phyloP scores from a whole-genome alignment of 2,113 vertebrate species.

The Petroica traversi region DNA sequence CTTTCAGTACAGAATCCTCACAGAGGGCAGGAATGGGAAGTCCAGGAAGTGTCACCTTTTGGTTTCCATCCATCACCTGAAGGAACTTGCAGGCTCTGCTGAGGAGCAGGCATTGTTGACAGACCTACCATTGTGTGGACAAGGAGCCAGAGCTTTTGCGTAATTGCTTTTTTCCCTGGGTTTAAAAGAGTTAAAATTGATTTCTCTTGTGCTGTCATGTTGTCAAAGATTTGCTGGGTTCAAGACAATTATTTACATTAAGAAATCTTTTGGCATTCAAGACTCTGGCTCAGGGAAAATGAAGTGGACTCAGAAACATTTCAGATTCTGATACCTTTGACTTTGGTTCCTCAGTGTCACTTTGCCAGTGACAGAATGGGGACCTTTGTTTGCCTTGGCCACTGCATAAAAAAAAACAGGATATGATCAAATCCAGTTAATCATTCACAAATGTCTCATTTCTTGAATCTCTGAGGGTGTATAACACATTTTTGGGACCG shows the following conservation, averaged over 20 bases:
- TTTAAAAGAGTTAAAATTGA: neutral
- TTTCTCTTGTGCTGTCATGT: neutral
- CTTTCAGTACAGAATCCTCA: neutral
- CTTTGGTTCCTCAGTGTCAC: neutral
- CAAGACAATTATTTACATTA: neutral
- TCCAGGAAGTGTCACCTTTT: neutral
- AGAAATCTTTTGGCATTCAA: neutral
- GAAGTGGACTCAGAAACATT: neutral
- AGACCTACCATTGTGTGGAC: neutral
- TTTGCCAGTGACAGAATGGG: slow-evolving; percentile 21
- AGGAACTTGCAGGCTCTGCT: neutral
- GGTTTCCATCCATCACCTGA: neutral
- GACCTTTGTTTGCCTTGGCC: slow-evolving; percentile 60
- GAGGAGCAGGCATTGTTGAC: neutral
- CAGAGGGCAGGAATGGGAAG: neutral
- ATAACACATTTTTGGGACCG: slow-evolving; percentile 58
- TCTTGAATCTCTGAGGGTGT: slow-evolving; percentile 49
- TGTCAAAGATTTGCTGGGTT: slow-evolving; percentile 14
- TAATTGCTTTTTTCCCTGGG: neutral
- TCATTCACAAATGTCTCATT: slow-evolving; percentile 63
- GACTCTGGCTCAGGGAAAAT: neutral
- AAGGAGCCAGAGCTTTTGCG: neutral
- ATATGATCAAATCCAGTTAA: slow-evolving; percentile 60
- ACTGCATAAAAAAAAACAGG: slow-evolving; percentile 53
- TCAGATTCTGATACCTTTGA: neutral